phyloP scores from a whole-genome alignment of 1,140 invertebrate genomes.

The Fopius arisanus region DNA sequence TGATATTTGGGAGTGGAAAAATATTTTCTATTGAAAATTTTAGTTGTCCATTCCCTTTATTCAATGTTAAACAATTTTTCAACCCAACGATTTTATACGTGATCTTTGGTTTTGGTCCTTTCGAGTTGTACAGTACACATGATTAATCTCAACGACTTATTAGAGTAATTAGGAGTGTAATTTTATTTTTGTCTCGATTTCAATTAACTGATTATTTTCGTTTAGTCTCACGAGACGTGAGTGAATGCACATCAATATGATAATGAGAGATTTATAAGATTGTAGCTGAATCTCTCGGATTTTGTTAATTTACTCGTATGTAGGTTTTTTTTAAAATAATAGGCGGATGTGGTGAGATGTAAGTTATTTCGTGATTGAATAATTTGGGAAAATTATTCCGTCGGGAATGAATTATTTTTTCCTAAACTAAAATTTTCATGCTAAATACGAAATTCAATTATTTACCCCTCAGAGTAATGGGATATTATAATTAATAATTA shows the following conservation, averaged over 20 bases:
- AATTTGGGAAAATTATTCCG: background rate
- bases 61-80: background rate
- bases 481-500: background rate
- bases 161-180: background rate
- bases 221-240: background rate
- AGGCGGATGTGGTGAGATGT: too few species aligned
- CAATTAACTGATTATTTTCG: too few species aligned
- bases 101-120: background rate
- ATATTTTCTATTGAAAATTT: too few species aligned
- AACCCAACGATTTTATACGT: background rate
- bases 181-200: too few species aligned
- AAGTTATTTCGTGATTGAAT: background rate
- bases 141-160: background rate
- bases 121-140: background rate
- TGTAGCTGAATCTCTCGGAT: background rate
- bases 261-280: background rate
- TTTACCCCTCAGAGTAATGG: background rate
- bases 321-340: background rate
- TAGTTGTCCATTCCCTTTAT: background rate
- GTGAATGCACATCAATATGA: background rate
- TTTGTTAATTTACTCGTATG: background rate
- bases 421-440: background rate
- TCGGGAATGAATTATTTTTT: background rate
- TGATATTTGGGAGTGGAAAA: too few species aligned
- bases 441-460: background rate